phyloP scores from a whole-genome alignment of 2,113 vertebrate genomes.

The Scopus umbretta region DNA sequence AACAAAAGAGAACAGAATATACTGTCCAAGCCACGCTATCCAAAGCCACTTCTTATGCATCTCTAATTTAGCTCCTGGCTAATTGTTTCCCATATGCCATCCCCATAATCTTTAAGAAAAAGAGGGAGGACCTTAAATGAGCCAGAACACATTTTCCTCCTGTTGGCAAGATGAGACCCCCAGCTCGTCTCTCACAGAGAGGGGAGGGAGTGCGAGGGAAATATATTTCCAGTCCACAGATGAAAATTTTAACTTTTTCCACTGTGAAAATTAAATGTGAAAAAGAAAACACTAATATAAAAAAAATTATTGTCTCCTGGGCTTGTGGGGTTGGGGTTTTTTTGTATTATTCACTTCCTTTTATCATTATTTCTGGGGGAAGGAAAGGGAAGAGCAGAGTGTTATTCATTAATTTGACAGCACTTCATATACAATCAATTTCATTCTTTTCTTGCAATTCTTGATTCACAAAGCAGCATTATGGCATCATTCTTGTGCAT shows the following conservation, averaged over 20 bases:
- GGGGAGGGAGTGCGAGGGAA: background rate
- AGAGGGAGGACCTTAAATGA: background rate
- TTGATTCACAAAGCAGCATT: conserved; percentile 40
- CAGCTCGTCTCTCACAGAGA: background rate
- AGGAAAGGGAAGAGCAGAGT: background rate
- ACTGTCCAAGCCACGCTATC: background rate
- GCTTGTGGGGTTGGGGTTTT: background rate
- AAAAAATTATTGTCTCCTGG: background rate
- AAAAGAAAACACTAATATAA: background rate
- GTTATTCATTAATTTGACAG: conserved; percentile 35
- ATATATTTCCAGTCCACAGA: background rate
- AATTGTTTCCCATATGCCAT: conserved; percentile 1
- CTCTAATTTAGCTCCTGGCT: conserved; percentile 11
- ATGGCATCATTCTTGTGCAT: conserved; percentile 38
- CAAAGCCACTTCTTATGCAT: background rate
- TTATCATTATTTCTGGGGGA: background rate
- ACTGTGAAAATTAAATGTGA: background rate
- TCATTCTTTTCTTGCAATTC: conserved; percentile 32
- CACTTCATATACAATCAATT: conserved; percentile 44
- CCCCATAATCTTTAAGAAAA: background rate
- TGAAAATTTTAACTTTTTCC: background rate
- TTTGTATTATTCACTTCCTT: background rate
- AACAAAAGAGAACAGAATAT: background rate
- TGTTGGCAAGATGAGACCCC: background rate
- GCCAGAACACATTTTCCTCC: conserved; percentile 11